These are phyloP conservation scores for Drosophila albomicans DNA, from an alignment of 1,140 invertebrate genomes.

Conservation along the genomic window DNA sequence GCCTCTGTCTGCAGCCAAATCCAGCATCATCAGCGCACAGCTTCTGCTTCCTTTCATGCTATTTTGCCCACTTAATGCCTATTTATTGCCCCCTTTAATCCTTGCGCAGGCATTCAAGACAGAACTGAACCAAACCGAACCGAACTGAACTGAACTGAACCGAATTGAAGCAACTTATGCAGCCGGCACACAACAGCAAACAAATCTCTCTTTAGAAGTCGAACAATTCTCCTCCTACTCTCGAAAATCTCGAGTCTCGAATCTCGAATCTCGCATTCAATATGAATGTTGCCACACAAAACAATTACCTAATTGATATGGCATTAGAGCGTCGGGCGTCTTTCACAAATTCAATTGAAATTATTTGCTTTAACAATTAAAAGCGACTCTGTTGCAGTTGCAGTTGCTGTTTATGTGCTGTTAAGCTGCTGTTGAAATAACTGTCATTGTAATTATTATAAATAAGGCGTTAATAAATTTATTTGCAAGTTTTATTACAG, in stretches of 20 bases:
- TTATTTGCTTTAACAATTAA: conserved; percentile 62
- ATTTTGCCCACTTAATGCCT: conserved; percentile 76
- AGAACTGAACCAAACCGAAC: conserved; percentile 30
- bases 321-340: conserved; percentile 37
- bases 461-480: conserved; percentile 58
- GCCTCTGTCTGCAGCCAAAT: conserved; percentile 14
- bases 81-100: conserved; percentile 79
- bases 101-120: conserved; percentile 51
- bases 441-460: conserved; percentile 50
- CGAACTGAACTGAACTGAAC: no score
- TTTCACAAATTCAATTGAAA: conserved; percentile 57
- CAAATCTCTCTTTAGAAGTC: conserved; percentile 17
- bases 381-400: background rate
- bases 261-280: conserved; percentile 10
- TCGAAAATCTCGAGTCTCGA: background rate
- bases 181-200: conserved; percentile 31
- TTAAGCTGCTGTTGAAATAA: background rate
- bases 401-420: background rate
- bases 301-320: conserved; percentile 78
- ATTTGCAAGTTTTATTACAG: conserved; percentile 50
- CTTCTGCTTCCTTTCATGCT: conserved; percentile 6
- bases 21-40: conserved; percentile 20
- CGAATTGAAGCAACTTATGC: conserved; percentile 24
- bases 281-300: conserved; percentile 58
- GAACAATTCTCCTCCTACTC: no score